These are phyloP conservation scores for Phaedon cochleariae DNA, from an alignment of 2,888 invertebrate genomes.

Conservation along the genomic window DNA sequence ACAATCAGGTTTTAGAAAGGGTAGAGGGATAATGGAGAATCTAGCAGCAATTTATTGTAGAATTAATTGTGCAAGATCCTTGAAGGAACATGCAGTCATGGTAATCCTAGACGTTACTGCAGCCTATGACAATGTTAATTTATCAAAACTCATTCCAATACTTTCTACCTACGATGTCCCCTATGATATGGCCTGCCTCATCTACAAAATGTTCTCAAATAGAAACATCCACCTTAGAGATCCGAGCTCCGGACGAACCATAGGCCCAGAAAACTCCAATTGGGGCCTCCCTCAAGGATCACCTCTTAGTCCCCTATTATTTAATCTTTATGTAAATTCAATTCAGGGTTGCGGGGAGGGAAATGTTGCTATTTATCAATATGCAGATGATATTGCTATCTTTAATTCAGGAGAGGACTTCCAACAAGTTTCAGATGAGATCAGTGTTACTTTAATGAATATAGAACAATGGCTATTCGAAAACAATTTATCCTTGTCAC, in stretches of 20 bases:
- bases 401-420: not conserved
- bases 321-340: not conserved
- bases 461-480: not conserved
- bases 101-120: not conserved
- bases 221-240: not conserved
- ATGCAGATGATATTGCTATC: not conserved
- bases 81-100: not conserved
- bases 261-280: not conserved
- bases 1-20: slow-evolving; percentile 2
- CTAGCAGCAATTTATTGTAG: slow-evolving; percentile 1
- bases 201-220: not conserved
- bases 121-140: not conserved
- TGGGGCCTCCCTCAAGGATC: slow-evolving; percentile 6
- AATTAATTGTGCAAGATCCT: not conserved
- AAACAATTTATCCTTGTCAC: not conserved
- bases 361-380: not conserved
- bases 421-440: not conserved
- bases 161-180: slow-evolving; percentile 3
- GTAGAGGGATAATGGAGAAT: slow-evolving; percentile 1
- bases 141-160: not conserved
- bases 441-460: not conserved
- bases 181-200: not conserved
- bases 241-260: not conserved
- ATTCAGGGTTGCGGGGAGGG: not conserved
- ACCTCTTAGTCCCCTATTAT: not conserved